Evolutionary conservation across 2,113 vertebrate genomes (phyloP).

Genomic region (Sinosuthora webbiana): DNA sequence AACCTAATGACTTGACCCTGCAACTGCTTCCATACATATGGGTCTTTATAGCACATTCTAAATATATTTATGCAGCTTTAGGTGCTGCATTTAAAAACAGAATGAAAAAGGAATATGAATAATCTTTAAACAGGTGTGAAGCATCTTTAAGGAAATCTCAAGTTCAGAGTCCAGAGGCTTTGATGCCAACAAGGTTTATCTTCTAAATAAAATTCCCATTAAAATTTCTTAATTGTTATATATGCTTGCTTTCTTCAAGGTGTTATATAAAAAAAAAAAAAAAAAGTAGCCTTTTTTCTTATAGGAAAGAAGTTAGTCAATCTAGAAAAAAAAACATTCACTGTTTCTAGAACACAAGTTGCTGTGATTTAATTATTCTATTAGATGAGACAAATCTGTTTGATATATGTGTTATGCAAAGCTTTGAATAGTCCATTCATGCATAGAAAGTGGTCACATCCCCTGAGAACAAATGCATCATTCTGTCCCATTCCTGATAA

Average conservation of each 20-base stretch:
- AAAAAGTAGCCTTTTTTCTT: not conserved
- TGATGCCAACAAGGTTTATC: not conserved
- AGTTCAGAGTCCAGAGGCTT: not conserved
- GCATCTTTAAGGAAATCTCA: not conserved
- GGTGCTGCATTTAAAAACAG: not conserved
- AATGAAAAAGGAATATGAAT: not conserved
- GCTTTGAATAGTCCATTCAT: not conserved
- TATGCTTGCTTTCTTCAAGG: not conserved
- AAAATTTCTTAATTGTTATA: not conserved
- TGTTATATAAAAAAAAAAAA: not conserved
- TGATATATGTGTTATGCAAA: not conserved
- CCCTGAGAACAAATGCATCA: not conserved
- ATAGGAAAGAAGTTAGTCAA: not conserved
- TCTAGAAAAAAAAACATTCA: rapidly evolving
- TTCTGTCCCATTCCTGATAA: not conserved
- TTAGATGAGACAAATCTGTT: not conserved
- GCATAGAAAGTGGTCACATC: not conserved
- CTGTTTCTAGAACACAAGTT: not conserved
- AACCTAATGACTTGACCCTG: not conserved
- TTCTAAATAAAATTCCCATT: not conserved
- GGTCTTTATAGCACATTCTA: not conserved
- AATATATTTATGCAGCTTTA: not conserved
- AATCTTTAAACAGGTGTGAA: not conserved
- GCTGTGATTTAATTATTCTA: not conserved
- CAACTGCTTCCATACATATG: not conserved